Evolutionary conservation across 2,113 vertebrate genomes (phyloP).

Genomic region (Percopsis transmontana): DNA sequence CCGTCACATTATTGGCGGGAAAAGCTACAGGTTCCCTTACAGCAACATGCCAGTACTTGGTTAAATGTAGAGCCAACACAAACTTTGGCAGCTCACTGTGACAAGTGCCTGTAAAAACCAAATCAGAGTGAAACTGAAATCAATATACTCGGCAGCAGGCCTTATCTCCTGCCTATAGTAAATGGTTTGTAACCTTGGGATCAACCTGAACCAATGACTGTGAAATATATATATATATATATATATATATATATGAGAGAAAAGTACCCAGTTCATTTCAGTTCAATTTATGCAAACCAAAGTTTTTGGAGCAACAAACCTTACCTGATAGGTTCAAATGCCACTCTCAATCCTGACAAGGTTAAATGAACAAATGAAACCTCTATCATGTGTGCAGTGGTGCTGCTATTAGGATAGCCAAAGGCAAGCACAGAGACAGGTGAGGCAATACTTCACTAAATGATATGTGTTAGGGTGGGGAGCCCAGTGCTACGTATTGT

Average conservation of each 20-base stretch:
- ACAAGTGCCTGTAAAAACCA: conserved; percentile 22
- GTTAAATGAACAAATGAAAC: not conserved
- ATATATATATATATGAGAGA: not conserved
- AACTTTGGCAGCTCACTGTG: conserved; percentile 23
- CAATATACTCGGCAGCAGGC: not conserved
- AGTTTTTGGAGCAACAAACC: not conserved
- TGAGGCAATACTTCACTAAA: too few relatives aligned
- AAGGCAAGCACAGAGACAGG: not conserved
- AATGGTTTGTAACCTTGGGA: not conserved
- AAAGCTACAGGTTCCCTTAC: conserved; percentile 47
- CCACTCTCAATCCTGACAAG: not conserved
- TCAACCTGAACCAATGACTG: conserved; percentile 27
- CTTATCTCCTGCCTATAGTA: conserved; percentile 1
- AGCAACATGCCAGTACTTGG: conserved; percentile 37
- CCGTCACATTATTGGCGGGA: conserved; percentile 42
- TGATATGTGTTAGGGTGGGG: not conserved
- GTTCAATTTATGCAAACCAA: not conserved
- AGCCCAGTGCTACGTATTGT: not conserved
- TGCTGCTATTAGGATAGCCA: not conserved
- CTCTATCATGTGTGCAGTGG: not conserved
- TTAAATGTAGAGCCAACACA: conserved; percentile 31
- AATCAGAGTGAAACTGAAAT: conserved; percentile 23
- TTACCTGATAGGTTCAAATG: not conserved
- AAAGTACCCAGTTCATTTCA: not conserved
- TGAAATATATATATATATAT: conserved; percentile 1